A percentile compares a stretch with the other conserved stretches of the same genome.
These are phyloP conservation scores for Laothoe populi DNA, from an alignment of 2,888 invertebrate species.

Conservation along the genomic window DNA sequence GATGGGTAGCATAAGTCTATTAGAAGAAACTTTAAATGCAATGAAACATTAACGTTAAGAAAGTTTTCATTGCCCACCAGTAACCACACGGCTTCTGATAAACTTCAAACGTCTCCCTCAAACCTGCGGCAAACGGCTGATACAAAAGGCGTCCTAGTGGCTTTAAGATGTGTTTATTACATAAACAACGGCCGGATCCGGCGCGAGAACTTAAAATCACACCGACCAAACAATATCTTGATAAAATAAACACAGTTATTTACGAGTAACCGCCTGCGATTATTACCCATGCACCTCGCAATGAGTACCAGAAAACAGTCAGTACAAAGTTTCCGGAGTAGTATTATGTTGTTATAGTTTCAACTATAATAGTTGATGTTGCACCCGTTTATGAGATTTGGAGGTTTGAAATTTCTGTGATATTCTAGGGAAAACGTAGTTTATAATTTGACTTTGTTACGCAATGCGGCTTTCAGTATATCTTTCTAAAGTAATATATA, in stretches of 20 bases:
- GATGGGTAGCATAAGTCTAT: too few species aligned
- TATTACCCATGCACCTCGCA: not conserved
- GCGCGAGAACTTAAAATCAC: conserved; percentile 53
- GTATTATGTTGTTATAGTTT: not conserved
- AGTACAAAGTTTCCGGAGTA: conserved; percentile 5
- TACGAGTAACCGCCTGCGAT: conserved; percentile 44
- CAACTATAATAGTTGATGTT: not conserved
- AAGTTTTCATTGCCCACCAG: not conserved
- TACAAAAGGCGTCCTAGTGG: not conserved
- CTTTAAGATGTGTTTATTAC: conserved; percentile 14
- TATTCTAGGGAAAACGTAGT: too few species aligned
- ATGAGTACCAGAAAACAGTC: not conserved
- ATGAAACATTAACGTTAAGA: too few species aligned
- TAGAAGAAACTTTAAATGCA: too few species aligned
- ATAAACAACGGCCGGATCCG: conserved; percentile 13
- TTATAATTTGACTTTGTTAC: too few species aligned
- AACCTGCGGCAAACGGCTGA: conserved; percentile 6
- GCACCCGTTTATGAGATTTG: not conserved
- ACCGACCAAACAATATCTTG: conserved; percentile 41
- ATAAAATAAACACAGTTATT: conserved; percentile 54
- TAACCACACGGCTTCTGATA: not conserved
- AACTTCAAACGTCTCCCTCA: conserved; percentile 7
- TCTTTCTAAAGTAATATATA: too few species aligned
- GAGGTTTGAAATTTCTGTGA: too few species aligned
- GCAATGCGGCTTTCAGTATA: too few species aligned